Evolutionary conservation across 2,797 vertebrate species (phyloP), one percentile per base, ranked within the genome.

Genomic region (Parambassis ranga): DNA sequence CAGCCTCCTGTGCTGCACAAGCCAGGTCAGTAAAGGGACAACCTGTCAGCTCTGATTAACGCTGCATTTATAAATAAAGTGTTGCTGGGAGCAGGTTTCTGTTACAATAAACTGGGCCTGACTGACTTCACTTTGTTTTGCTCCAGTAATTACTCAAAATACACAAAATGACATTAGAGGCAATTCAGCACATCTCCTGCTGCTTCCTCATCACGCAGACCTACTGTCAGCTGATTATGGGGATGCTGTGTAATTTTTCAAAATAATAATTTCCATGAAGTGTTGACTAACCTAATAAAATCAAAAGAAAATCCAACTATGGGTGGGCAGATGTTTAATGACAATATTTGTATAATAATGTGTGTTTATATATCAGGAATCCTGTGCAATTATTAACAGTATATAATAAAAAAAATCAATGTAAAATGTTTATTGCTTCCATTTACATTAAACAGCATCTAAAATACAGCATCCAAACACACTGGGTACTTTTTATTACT

Each of bases 371-470:
- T 65, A 10, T 33, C 4, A 61, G 33, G 2, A 47, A 30, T 46
- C 30, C 38, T 60, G 4, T 39, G n/a, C 24, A 27, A 3, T 24
- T 68, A 75, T 62, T 58, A 83, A 81, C 56, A 75, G 16, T n/a
- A 19, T 4, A 18, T 11, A 24, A n/a, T 10, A 36, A 23, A 23
- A 55, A 6, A 49, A 59, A 53, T 1, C 41, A 2, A 28, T 36
- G 18, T 14, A 24, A 38, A 30, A 38, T 30, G 5, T 33, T n/a
- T n/a, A n/a, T n/a, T n/a, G n/a, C n/a, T n/a, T n/a, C n/a, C n/a
- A n/a, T n/a, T n/a, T n/a, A n/a, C n/a, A n/a, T n/a, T n/a, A n/a
- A n/a, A n/a, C n/a, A n/a, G n/a, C n/a, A n/a, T n/a, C n/a, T n/a
- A 39, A 16, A 24, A 24, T 10, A 4, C 4, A 35, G 5, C 3